Percentiles rank a stretch among this genome's conserved stretches.
Evolutionary conservation across 2,888 invertebrate genomes (phyloP).

Genomic region (Lacanobia wlatinum): DNA sequence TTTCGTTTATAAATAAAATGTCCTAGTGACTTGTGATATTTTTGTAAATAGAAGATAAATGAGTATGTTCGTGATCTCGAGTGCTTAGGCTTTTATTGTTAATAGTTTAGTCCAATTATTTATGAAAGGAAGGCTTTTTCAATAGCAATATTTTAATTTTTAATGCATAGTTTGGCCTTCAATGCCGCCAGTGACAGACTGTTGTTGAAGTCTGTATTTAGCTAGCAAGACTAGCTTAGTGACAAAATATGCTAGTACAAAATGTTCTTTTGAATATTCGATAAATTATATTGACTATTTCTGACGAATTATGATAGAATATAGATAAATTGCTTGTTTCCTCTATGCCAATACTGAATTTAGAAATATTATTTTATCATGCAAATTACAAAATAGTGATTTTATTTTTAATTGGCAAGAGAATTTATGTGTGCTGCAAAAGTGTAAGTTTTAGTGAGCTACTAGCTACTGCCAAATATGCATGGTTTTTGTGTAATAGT

Average conservation of each 20-base stretch:
- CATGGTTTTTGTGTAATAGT: constrained; percentile 55
- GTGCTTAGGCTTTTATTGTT: constrained; percentile 45
- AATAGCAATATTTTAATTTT: not conserved
- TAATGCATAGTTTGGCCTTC: not conserved
- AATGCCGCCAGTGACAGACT: not conserved
- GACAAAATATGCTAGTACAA: constrained; percentile 16
- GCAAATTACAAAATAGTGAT: constrained; percentile 10
- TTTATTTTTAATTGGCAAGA: constrained; percentile 15
- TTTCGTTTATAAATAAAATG: constrained; percentile 29
- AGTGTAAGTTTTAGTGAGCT: constrained; percentile 52
- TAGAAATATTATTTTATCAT: constrained; percentile 30
- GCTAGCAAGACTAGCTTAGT: not conserved
- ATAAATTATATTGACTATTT: not conserved
- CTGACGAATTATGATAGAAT: constrained; percentile 20
- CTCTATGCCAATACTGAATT: constrained; percentile 1
- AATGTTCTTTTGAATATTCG: constrained; percentile 19
- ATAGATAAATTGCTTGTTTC: not conserved
- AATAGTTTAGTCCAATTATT: constrained; percentile 29
- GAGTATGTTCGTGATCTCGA: constrained; percentile 47
- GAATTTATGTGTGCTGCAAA: constrained; percentile 40
- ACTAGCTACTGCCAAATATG: constrained; percentile 62
- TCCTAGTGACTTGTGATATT: constrained; percentile 65
- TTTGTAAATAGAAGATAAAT: constrained; percentile 45
- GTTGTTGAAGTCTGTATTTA: not conserved
- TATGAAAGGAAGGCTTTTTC: not conserved